These are phyloP conservation scores for Napeogenes sylphis DNA, from an alignment of 2,888 invertebrate species.

Conservation along the genomic window DNA sequence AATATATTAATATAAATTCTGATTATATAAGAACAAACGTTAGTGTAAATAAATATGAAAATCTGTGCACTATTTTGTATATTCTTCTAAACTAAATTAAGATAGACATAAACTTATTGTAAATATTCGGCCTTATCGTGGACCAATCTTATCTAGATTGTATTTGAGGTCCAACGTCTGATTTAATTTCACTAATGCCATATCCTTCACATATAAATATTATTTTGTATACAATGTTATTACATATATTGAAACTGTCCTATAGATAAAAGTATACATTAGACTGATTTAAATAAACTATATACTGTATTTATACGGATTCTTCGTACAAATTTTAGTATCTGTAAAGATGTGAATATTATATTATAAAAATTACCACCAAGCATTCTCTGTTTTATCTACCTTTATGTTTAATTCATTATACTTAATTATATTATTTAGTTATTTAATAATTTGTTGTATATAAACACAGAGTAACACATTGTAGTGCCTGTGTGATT, in stretches of 20 bases:
- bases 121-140: conserved; percentile 58
- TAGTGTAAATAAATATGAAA: background rate
- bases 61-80: conserved; percentile 3
- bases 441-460: too few relatives aligned
- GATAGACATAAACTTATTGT: conserved; percentile 17
- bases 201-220: conserved; percentile 16
- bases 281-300: conserved; percentile 1
- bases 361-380: conserved; percentile 4
- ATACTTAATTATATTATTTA: too few relatives aligned
- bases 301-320: conserved; percentile 4
- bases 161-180: conserved; percentile 23
- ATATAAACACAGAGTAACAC: too few relatives aligned
- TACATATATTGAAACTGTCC: background rate
- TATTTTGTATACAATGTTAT: background rate
- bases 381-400: background rate
- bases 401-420: too few relatives aligned
- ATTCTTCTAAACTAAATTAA: background rate
- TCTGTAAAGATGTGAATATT: conserved; percentile 1
- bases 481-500: too few relatives aligned
- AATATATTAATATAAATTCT: background rate
- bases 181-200: conserved; percentile 38
- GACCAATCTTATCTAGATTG: conserved; percentile 57
- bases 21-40: background rate
- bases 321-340: conserved; percentile 16
- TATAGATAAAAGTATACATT: background rate